Conservation (phyloP, 2,113 vertebrate species). For the Vidua chalybeata region DNA sequence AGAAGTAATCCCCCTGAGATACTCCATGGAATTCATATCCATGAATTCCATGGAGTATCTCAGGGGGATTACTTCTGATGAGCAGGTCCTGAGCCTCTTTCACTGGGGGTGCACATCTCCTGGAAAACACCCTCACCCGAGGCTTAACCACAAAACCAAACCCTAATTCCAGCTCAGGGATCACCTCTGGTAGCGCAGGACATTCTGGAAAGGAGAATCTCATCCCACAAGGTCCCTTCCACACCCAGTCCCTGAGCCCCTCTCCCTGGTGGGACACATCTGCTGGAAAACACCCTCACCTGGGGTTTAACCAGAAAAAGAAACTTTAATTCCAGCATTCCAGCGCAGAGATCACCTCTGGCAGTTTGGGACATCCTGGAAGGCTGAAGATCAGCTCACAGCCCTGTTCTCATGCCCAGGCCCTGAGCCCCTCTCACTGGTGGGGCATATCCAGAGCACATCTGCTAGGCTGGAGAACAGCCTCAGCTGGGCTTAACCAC, state of each 20-base stretch:
- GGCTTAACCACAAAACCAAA: neutral
- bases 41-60: neutral
- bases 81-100: neutral
- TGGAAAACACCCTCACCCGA: too few relatives aligned
- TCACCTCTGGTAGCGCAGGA: neutral
- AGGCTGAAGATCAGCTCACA: neutral
- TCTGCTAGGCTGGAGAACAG: neutral
- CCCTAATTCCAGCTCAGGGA: neutral
- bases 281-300: neutral
- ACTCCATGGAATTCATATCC: neutral
- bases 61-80: accelerated
- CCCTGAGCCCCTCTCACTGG: neutral
- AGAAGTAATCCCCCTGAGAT: too few relatives aligned
- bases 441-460: neutral
- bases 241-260: neutral
- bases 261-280: too few relatives aligned
- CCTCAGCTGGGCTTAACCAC: neutral
- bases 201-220: neutral
- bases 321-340: neutral
- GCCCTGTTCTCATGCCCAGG: neutral
- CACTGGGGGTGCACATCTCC: too few relatives aligned
- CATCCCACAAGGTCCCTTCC: neutral
- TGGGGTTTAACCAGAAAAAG: neutral
- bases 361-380: neutral
- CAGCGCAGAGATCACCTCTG: neutral